These are phyloP conservation scores for Phodopus roborovskii DNA, from an alignment of 2,113 vertebrate genomes.

Conservation along the genomic window DNA sequence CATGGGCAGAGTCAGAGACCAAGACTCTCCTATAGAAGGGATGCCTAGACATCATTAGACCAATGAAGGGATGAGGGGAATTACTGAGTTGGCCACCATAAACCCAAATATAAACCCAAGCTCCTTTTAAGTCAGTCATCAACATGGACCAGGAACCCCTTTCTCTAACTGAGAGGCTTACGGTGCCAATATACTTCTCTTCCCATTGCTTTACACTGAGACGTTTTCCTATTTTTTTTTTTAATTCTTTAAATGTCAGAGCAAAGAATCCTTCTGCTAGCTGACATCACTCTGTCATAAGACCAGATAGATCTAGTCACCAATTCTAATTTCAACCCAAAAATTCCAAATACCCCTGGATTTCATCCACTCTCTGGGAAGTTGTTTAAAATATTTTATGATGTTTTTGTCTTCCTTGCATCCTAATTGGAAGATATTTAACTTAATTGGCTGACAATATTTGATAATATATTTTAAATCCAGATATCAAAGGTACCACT, in stretches of 20 bases:
- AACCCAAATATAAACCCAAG: background rate
- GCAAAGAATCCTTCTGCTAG: background rate
- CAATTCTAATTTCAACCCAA: background rate
- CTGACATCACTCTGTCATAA: background rate
- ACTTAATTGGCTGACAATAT: slow-evolving; percentile 14
- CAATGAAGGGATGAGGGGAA: too few species aligned
- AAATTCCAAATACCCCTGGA: background rate
- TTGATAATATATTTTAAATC: background rate
- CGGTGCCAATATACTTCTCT: background rate
- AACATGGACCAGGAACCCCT: background rate
- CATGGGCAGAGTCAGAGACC: background rate
- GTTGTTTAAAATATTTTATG: slow-evolving; percentile 24
- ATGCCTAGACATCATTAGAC: background rate
- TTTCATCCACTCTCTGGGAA: slow-evolving; percentile 1
- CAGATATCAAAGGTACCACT: slow-evolving; percentile 26
- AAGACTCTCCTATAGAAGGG: background rate
- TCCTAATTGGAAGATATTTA: slow-evolving; percentile 19
- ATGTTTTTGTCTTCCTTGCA: background rate
- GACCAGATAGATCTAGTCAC: background rate
- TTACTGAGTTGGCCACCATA: too few species aligned
- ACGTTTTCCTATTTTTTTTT: too few species aligned
- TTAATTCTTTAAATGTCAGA: background rate
- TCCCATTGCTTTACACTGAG: background rate
- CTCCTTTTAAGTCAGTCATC: too few species aligned
- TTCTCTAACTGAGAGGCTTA: background rate